Base-by-base conservation (phyloP, 2,888 invertebrate genomes). In the Idaea biselata region DNA sequence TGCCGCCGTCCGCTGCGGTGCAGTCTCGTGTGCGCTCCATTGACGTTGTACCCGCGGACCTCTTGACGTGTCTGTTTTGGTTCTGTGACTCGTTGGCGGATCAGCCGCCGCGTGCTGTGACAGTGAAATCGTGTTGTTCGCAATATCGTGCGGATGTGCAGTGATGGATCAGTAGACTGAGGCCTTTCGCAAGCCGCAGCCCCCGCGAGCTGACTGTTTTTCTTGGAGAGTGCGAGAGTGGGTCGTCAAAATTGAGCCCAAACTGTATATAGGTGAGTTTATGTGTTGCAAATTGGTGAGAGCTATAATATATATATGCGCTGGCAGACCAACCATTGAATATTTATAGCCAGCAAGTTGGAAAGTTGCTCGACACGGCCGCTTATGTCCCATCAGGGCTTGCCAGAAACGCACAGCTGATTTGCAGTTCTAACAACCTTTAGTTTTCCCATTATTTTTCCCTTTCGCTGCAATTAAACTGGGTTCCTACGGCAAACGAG, bases 201-300 rank as follows among this genome's bases (percentile, higher is more conserved):
- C 80, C 81, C 82, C 73, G 76, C 79, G 74, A 80, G 76, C 76
- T 81, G 75, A 76, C 82, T 78, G 75, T 84, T 78, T 87, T 86
- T 86, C 77, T 87, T 82, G 82, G 81, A 73, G 81, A 83, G 87
- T 83, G 86, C 78, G 80, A 85, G 80, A 85, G 82, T 77, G 86
- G 87, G 83, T 77, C 89, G 89, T 87, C 92, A 90, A 92, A 91
- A 93, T 93, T 92, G 93, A 91, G 89, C 89, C 92, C 84, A 92
- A 91, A 88, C 86, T 92, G 87, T 92, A 91, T 87, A 79, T 91
- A 90, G 92, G 92, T 92, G 79, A 83, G 92, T 92, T 87, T 83
- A 74, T 64, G 73, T 59, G 70, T 70, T 69, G 66, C 64, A 66
- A 68, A 69, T 65, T 67, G 73, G 80, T 78, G 83, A 84, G 82